These are phyloP conservation scores for Jordanella pulchra DNA, from an alignment of 2,797 vertebrate species.

Conservation along the genomic window DNA sequence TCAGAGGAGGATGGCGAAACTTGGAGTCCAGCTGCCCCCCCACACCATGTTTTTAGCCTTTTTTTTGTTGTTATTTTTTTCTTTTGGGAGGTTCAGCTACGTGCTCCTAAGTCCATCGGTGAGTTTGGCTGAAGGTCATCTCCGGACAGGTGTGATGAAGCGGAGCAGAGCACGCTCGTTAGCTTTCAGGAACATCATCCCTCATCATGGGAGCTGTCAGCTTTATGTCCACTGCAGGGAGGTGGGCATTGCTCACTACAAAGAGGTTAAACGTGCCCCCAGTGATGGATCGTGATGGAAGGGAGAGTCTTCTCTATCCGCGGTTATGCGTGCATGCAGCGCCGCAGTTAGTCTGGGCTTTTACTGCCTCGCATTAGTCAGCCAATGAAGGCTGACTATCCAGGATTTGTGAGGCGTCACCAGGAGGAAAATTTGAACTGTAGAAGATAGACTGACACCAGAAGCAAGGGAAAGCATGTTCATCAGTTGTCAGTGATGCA, in stretches of 20 bases:
- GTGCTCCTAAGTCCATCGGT: constrained; percentile 1
- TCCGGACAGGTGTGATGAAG: constrained; percentile 57
- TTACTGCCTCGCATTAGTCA: constrained; percentile 71
- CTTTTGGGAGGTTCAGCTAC: neutral
- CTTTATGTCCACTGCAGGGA: constrained; percentile 53
- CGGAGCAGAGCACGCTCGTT: constrained; percentile 47
- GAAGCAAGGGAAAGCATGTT: constrained; percentile 22
- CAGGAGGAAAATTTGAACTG: constrained; percentile 47
- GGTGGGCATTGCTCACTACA: constrained; percentile 36
- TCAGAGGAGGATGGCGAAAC: constrained; percentile 1
- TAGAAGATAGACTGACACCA: constrained; percentile 52
- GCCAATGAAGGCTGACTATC: constrained; percentile 70
- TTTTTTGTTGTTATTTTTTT: constrained; percentile 6
- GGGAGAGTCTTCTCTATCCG: constrained; percentile 22
- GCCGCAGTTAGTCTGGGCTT: constrained; percentile 33
- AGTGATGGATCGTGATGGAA: constrained; percentile 66
- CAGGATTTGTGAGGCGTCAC: constrained; percentile 49
- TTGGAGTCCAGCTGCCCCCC: neutral
- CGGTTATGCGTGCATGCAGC: constrained; percentile 23
- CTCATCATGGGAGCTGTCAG: constrained; percentile 67
- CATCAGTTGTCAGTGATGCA: neutral
- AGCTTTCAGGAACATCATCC: constrained; percentile 60
- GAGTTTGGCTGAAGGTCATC: constrained; percentile 62
- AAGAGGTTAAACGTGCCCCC: constrained; percentile 55
- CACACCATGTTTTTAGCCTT: constrained; percentile 34